Base-by-base conservation (phyloP, 2,113 vertebrate species). In the Hiodon tergisus region DNA sequence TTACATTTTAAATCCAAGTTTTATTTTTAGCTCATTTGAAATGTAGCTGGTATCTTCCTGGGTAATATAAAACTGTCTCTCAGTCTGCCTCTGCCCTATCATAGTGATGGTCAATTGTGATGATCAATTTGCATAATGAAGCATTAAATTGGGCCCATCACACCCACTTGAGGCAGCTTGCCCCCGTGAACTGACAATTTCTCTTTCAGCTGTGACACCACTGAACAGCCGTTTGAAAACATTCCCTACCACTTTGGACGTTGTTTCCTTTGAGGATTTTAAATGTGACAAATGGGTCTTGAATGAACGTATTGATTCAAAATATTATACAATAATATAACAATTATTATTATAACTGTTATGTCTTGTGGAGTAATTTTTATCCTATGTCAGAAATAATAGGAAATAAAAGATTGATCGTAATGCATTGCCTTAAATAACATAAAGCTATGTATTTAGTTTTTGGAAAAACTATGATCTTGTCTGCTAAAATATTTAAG, bases 91-190 rank as follows among this genome's bases (percentile, higher is more conserved):
- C 16, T 80, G 85, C 87, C 84, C 90, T 89, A 88, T 84, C 83
- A 78, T 82, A 87, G 83, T 79, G 87, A 89, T 88, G 88, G 90
- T 90, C 91, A 91, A 90, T 91, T 90, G 89, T 90, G 89, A 91
- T 89, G 89, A 91, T 89, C 87, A 88, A 91, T 92, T 92, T 91
- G 85, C 91, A 90, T 92, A 92, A 92, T 91, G 89, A 89, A 86
- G 88, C 90, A 88, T 91, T 90, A 91, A 91, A 91, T 91, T 91
- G 88, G 79, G 80, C 83, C 71, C 89, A 86, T 88, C 87, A 87
- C 86, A 84, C 76, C 81, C 83, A 83, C 84, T 83, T 84, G 83
- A 80, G 77, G 84, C 80, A 77, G 83, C 76, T 73, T 79, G 77
- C 80, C 86, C 78, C 83, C 80, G 81, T 80, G 76, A 81, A 83